Evolutionary conservation across 92 coral and sea anemone genomes (phyloP).

Genomic region (Ricordea florida): DNA sequence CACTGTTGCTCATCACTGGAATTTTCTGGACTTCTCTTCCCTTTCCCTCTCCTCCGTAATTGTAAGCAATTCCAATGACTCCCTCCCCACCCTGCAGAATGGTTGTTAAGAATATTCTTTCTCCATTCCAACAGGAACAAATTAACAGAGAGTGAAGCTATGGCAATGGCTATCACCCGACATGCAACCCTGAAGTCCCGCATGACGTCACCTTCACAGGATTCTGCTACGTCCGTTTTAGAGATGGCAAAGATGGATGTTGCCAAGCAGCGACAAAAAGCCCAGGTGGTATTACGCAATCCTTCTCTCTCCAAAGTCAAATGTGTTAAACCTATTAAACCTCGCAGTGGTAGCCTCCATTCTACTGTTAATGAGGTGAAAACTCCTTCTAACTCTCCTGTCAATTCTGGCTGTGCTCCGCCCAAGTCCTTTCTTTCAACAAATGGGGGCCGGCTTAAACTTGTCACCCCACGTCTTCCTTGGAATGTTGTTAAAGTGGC

Average conservation of each 20-base stretch:
- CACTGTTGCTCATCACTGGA: too few relatives aligned
- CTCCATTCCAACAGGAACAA: conserved; percentile 85
- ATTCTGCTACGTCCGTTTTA: conserved; percentile 60
- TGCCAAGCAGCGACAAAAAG: conserved; percentile 91
- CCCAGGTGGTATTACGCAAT: conserved; percentile 95
- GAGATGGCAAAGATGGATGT: conserved; percentile 94
- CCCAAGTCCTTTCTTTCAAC: conserved; percentile 62
- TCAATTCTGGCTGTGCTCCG: conserved; percentile 14
- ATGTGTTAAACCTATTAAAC: conserved; percentile 87
- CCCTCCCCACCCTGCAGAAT: not conserved
- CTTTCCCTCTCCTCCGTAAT: too few relatives aligned
- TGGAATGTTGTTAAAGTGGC: conserved; percentile 74
- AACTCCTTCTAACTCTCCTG: conserved; percentile 14
- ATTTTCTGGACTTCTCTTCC: too few relatives aligned
- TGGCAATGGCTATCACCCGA: conserved; percentile 93
- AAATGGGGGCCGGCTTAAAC: conserved; percentile 72
- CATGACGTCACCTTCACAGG: conserved; percentile 50
- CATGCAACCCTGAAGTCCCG: conserved; percentile 89
- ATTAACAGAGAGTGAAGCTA: conserved; percentile 92
- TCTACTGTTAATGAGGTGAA: conserved; percentile 25
- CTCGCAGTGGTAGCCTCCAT: conserved; percentile 53
- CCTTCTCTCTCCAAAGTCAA: conserved; percentile 70
- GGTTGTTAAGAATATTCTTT: not conserved
- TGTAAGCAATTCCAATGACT: not conserved
- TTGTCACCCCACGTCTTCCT: conserved; percentile 87